A percentile compares a stretch with the other conserved stretches of the same genome.
Evolutionary conservation across 2,797 vertebrate species (phyloP).

Genomic region (Eremophila alpestris): DNA sequence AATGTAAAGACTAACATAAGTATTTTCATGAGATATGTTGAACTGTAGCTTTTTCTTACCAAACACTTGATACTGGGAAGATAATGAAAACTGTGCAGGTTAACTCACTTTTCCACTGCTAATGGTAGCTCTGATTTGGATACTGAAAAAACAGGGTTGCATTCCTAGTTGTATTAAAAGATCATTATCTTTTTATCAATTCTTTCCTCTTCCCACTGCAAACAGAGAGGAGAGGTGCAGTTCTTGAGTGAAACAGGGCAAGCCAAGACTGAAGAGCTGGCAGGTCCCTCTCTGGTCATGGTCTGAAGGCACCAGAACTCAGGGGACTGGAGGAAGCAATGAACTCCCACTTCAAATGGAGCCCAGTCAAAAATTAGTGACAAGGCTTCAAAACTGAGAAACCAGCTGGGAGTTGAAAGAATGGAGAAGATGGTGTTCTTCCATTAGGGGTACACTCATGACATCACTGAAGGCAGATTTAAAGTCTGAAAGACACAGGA

Average conservation of each 20-base stretch:
- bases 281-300: not conserved
- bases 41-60: not conserved
- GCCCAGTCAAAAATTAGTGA: not conserved
- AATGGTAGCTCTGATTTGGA: not conserved
- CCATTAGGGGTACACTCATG: not conserved
- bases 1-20: not conserved
- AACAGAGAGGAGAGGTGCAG: not conserved
- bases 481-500: not conserved
- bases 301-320: not conserved
- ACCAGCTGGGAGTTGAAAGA: not conserved
- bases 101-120: not conserved
- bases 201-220: not conserved
- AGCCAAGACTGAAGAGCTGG: not conserved
- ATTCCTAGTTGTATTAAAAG: not conserved
- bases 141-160: not conserved
- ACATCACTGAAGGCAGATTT: not conserved
- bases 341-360: not conserved
- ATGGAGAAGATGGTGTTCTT: not conserved
- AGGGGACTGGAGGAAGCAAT: not conserved
- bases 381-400: not conserved
- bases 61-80: not conserved
- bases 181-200: not conserved
- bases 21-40: not conserved
- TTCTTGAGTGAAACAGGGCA: not conserved
- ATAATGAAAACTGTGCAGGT: not conserved